phyloP scores from a whole-genome alignment of 2,113 vertebrate species.

The Petaurus breviceps region DNA sequence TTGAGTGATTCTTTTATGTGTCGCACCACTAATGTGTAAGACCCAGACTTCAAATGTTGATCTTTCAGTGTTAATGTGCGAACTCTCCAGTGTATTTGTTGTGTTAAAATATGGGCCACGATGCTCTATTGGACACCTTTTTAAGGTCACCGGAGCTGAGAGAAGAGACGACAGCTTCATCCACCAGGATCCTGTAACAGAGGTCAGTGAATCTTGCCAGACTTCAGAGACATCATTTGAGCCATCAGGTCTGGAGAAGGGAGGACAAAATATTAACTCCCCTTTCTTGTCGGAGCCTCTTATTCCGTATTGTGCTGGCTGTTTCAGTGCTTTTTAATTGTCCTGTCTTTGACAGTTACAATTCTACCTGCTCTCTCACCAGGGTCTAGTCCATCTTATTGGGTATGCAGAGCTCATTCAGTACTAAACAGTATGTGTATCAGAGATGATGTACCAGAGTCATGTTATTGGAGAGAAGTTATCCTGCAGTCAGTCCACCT shows the following conservation, averaged over 20 bases:
- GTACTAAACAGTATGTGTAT: background rate
- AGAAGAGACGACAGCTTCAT: background rate
- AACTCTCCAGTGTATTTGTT: background rate
- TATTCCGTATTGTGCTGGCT: fast-evolving
- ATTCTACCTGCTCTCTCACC: background rate
- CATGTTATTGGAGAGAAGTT: fast-evolving
- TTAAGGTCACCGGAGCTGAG: constrained; percentile 50
- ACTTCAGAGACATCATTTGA: fast-evolving
- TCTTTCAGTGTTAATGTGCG: constrained; percentile 14
- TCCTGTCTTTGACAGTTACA: background rate
- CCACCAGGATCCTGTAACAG: fast-evolving
- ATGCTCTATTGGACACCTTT: constrained; percentile 51
- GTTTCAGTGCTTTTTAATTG: fast-evolving
- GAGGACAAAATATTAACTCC: background rate
- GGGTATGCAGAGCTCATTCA: constrained; percentile 20
- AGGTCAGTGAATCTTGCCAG: background rate
- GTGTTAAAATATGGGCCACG: constrained; percentile 30
- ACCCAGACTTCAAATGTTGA: background rate
- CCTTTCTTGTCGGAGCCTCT: background rate
- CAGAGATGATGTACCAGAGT: background rate
- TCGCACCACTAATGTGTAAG: background rate
- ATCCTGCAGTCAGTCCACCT: background rate
- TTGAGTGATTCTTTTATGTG: constrained; percentile 47
- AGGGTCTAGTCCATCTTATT: background rate
- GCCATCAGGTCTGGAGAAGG: fast-evolving